Base-by-base conservation (phyloP, 2,888 invertebrate genomes). In the Drosophila monieri region DNA sequence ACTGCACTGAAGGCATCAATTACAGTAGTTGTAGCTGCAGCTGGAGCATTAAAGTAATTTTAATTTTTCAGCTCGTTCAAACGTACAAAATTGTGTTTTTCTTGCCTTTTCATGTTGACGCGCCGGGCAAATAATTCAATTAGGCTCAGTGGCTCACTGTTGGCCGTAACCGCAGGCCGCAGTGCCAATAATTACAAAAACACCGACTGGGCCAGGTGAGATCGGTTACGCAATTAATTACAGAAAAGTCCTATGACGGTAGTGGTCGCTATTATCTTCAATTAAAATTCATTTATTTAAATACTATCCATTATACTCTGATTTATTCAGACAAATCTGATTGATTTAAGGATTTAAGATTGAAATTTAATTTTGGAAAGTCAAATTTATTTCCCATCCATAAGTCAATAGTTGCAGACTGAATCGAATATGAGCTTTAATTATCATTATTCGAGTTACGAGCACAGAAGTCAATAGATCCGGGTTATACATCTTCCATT, bases 1-100 rank as follows among this genome's bases (percentile, higher is more conserved):
- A 80, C 55, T 68, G 64, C 56, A 67, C 60, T 53, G 67, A 66
- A 66, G 67, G 64, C 64, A 53, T 64, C 64, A 64, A 64, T 64
- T 64, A 53, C 67, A n/a, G 35, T n/a, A 35, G 35, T 6, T 14
- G 35, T 35, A n/a, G 64, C 44, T n/a, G 12, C 39, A 15, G 39
- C 15, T 4, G 39, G 39, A 18, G 60, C 54, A 66, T 64, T 64
- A 66, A 64, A 66, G 64, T 61, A 61, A 61, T 61, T 61, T 61
- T 30, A 32, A 37, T 53, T 39, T 66, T 37, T 10, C 30, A 18
- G 32, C 32, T 6, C 8, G 15, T 10, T 49, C 57, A 35, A 58
- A 32, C 25, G 49, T n/a, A 21, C 12, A 21, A 8, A 14, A 35
- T 23, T 44, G 43, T 68, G 69, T 43, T 68, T 43, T 68, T 18